These are phyloP conservation scores for Eudasyphora cyanicolor DNA, from an alignment of 2,888 invertebrate species.

Conservation along the genomic window DNA sequence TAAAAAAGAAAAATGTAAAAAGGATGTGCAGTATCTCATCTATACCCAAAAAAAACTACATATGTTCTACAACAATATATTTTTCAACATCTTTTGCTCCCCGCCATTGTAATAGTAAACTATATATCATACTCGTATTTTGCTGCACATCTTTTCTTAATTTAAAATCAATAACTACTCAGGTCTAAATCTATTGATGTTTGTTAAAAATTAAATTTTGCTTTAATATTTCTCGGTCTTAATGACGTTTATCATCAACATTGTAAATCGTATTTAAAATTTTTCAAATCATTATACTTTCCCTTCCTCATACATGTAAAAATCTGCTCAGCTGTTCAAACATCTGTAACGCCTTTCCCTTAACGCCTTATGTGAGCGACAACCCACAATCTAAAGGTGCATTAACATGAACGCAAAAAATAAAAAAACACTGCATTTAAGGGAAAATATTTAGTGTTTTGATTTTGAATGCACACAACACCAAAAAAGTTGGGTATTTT, in stretches of 20 bases:
- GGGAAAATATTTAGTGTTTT: background rate
- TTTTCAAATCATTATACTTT: background rate
- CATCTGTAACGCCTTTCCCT: background rate
- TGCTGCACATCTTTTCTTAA: constrained; percentile 66
- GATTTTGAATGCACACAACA: background rate
- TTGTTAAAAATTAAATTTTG: constrained; percentile 48
- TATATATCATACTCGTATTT: constrained; percentile 49
- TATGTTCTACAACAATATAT: constrained; percentile 21
- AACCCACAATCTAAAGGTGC: background rate
- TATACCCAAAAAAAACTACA: constrained; percentile 8
- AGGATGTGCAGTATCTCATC: constrained; percentile 65
- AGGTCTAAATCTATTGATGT: constrained; percentile 20
- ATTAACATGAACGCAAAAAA: constrained; percentile 3
- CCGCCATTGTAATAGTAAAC: background rate
- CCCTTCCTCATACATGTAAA: background rate
- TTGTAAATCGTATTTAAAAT: constrained; percentile 23
- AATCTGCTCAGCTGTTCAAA: background rate
- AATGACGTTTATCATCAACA: background rate
- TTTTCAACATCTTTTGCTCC: background rate
- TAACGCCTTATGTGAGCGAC: background rate
- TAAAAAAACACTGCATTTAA: background rate
- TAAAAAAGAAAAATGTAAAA: constrained; percentile 56
- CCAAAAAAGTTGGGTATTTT: too few relatives aligned
- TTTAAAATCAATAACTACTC: constrained; percentile 28
- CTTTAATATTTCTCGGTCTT: constrained; percentile 27